Percentiles rank a stretch among this genome's conserved stretches.
Conservation (phyloP, 1,140 invertebrate species). For the Drosophila lacteicornis region DNA sequence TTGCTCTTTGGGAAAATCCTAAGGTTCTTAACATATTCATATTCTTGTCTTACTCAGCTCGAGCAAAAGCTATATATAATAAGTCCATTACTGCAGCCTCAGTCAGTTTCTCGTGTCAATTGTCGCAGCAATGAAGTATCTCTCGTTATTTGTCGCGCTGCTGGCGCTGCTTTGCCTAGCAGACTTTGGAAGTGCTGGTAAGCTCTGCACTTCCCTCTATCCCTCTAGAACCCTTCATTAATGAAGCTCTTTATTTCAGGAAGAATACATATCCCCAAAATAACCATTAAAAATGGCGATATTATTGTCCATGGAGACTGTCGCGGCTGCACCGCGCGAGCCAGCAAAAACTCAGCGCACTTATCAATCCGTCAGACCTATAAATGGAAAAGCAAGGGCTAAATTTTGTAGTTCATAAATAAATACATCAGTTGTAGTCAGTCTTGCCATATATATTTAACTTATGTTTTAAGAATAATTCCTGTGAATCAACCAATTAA, state of each 20-base stretch:
- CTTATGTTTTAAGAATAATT: not conserved
- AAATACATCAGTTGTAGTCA: not conserved
- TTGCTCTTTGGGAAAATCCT: constrained; percentile 27
- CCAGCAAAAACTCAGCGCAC: constrained; percentile 27
- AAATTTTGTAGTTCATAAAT: not conserved
- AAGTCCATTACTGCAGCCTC: constrained; percentile 3
- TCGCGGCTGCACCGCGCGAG: constrained; percentile 13
- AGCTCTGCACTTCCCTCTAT: not conserved
- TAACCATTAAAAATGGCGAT: constrained; percentile 38
- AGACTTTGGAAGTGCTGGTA: constrained; percentile 16
- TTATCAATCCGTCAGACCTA: constrained; percentile 20
- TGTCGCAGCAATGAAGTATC: constrained; percentile 35
- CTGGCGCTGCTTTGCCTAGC: constrained; percentile 16
- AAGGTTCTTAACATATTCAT: not conserved
- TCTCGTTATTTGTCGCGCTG: constrained; percentile 23
- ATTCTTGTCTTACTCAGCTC: constrained; percentile 10
- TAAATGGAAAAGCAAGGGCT: constrained; percentile 5
- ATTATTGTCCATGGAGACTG: constrained; percentile 49
- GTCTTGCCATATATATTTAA: constrained; percentile 8
- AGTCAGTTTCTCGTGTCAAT: constrained; percentile 26
- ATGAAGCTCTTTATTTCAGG: constrained; percentile 5
- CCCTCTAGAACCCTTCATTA: not conserved
- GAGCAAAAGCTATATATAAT: constrained; percentile 35
- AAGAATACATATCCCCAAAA: constrained; percentile 29
- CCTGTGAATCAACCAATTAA: not conserved